Conservation (phyloP, 2,113 vertebrate species). For the Eira barbara region DNA sequence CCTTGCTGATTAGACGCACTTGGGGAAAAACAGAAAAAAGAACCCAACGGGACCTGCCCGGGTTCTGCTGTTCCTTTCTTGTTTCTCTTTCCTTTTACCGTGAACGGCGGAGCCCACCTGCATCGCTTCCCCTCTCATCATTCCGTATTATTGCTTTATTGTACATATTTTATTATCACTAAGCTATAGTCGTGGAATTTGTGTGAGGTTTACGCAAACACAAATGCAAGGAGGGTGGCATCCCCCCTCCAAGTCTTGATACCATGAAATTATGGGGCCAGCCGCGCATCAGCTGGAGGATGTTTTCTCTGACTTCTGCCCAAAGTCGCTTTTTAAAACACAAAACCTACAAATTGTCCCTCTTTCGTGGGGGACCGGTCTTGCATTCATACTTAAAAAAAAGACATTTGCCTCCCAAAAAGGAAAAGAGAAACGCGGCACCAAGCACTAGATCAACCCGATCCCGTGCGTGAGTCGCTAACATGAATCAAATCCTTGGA, state of each 20-base stretch:
- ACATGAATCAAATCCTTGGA: not conserved
- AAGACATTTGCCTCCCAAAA: not conserved
- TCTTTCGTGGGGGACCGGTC: not conserved
- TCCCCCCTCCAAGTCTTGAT: fast-evolving
- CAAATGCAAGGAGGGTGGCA: not conserved
- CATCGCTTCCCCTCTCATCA: fast-evolving
- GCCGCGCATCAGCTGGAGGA: fast-evolving
- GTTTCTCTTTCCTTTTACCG: not conserved
- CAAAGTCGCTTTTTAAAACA: not conserved
- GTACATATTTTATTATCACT: not conserved
- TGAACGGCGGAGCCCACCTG: not conserved
- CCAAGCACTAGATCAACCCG: fast-evolving
- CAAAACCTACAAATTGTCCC: not conserved
- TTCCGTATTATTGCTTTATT: not conserved
- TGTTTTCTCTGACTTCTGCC: not conserved
- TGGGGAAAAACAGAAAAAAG: not conserved
- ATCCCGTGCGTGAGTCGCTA: fast-evolving
- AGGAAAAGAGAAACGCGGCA: not conserved
- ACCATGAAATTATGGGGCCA: fast-evolving
- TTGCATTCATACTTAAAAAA: not conserved
- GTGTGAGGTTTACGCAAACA: not conserved
- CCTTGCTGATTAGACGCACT: not conserved
- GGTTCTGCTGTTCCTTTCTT: not conserved
- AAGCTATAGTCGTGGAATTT: not conserved
- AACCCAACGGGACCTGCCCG: fast-evolving